Percentiles rank a stretch among this genome's conserved stretches.
Evolutionary conservation across 2,888 invertebrate species (phyloP).

Genomic region (Idaea straminata): DNA sequence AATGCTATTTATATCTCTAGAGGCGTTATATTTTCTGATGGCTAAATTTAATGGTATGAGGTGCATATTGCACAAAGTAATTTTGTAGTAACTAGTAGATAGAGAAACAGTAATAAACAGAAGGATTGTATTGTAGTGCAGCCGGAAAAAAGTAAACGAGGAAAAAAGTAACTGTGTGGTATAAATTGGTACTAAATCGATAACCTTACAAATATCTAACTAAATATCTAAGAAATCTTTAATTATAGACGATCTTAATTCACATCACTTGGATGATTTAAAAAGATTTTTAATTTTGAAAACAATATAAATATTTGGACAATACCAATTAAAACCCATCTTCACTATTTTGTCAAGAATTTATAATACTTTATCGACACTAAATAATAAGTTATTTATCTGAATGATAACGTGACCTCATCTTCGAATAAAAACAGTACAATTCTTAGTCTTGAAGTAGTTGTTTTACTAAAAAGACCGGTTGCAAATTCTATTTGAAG

Average conservation of each 20-base stretch:
- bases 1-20: not conserved
- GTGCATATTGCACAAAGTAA: no score
- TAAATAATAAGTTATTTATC: constrained; percentile 1
- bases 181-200: no score
- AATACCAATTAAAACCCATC: not conserved
- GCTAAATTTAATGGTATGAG: no score
- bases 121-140: no score
- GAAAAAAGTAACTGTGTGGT: no score
- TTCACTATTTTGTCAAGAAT: not conserved
- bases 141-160: no score
- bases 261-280: no score
- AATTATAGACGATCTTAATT: no score
- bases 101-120: no score
- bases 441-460: constrained; percentile 16
- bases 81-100: no score
- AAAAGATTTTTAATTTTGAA: not conserved
- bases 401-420: constrained; percentile 26
- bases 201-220: no score
- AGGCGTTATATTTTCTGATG: not conserved
- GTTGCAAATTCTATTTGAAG: constrained; percentile 11
- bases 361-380: not conserved
- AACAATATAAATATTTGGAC: not conserved
- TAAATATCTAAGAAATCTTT: no score
- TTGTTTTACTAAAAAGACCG: constrained; percentile 19
- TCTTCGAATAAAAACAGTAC: constrained; percentile 10